Conservation (phyloP, 2,888 invertebrate genomes). For the Tipula helvola region DNA sequence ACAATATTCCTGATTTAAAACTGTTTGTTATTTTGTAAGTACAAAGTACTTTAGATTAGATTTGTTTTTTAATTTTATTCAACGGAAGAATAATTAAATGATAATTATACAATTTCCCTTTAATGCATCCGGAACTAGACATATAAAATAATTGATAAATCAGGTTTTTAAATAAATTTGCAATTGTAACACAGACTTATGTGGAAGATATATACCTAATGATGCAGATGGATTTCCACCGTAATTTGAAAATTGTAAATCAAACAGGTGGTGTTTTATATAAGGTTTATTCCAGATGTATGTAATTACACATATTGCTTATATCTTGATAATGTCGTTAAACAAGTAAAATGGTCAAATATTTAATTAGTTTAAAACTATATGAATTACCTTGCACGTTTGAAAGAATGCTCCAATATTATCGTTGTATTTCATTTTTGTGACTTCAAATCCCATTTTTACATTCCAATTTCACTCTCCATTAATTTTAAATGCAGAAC, state of each 20-base stretch:
- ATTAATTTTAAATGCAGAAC: not conserved
- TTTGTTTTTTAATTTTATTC: not conserved
- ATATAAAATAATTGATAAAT: conserved; percentile 11
- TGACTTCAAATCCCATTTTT: not conserved
- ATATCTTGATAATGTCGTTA: too few species aligned
- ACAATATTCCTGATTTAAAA: too few species aligned
- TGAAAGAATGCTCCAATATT: conserved; percentile 36
- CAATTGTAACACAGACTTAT: too few species aligned
- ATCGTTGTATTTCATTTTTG: not conserved
- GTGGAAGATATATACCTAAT: too few species aligned
- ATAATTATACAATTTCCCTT: not conserved
- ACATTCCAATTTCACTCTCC: not conserved
- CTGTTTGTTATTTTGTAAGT: too few species aligned
- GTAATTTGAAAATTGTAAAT: too few species aligned
- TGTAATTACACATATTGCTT: too few species aligned
- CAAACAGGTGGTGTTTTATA: too few species aligned
- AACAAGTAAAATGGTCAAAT: too few species aligned
- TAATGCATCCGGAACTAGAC: not conserved
- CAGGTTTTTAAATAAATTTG: too few species aligned
- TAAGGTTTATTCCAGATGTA: too few species aligned
- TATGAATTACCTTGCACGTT: conserved; percentile 35
- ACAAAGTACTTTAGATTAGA: not conserved
- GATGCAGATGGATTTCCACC: too few species aligned
- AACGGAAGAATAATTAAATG: not conserved
- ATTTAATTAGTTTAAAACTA: not conserved